phyloP scores from a whole-genome alignment of 1,140 invertebrate genomes.

The Lasaia peninsularis region DNA sequence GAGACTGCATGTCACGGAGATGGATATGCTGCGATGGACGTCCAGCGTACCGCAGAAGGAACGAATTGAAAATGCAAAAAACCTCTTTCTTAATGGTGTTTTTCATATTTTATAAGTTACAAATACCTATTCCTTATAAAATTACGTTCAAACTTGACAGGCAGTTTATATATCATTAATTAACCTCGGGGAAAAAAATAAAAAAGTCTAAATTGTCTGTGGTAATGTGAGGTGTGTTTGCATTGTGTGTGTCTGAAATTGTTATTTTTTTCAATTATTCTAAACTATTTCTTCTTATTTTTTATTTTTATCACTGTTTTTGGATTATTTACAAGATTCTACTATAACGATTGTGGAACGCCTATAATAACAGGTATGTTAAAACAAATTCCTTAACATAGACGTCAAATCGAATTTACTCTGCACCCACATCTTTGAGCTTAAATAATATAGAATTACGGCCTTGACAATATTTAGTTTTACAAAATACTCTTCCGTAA shows the following conservation, averaged over 20 bases:
- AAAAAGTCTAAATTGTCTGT: constrained; percentile 26
- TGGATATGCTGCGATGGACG: no score
- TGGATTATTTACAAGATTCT: constrained; percentile 5
- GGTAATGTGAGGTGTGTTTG: constrained; percentile 35
- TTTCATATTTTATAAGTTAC: no score
- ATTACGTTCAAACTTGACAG: no score
- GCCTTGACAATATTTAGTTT: constrained; percentile 18
- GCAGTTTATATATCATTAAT: no score
- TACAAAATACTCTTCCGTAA: constrained; percentile 9
- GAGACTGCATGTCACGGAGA: no score
- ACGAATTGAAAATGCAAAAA: no score
- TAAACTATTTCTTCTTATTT: constrained; percentile 34
- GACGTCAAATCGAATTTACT: not conserved
- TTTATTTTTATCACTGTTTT: constrained; percentile 12
- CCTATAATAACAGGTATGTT: not conserved
- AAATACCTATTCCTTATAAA: no score
- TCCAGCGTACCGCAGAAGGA: no score
- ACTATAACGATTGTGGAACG: not conserved
- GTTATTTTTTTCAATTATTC: constrained; percentile 36
- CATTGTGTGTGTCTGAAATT: constrained; percentile 23
- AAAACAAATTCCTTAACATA: not conserved
- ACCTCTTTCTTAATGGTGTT: no score
- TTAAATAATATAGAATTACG: constrained; percentile 17
- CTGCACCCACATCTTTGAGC: not conserved
- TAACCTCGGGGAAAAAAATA: not conserved